Conservation (phyloP, 2,797 vertebrate species). For the Galagoides demidoff region DNA sequence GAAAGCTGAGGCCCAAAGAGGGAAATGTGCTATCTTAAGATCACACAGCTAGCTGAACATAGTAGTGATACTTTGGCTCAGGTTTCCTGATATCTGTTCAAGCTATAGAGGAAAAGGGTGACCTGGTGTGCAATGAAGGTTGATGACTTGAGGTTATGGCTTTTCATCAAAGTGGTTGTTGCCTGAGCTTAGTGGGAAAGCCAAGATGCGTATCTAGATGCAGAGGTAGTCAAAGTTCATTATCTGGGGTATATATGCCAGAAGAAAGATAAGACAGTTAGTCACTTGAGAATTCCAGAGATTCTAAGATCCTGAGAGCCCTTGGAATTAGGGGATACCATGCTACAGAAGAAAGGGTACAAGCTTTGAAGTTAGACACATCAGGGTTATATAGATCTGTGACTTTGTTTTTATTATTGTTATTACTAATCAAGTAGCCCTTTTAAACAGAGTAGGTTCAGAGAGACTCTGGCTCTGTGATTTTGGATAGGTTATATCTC, state of each 20-base stretch:
- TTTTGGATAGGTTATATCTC: background rate
- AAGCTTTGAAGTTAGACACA: background rate
- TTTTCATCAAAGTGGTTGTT: constrained; percentile 33
- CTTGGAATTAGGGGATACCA: background rate
- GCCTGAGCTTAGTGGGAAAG: background rate
- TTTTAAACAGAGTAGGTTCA: background rate
- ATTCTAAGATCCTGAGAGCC: background rate
- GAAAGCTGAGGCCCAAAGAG: constrained; percentile 2
- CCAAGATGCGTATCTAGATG: background rate
- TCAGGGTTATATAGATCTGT: background rate
- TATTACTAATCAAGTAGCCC: background rate
- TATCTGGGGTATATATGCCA: background rate
- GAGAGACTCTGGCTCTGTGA: background rate
- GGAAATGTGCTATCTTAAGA: constrained; percentile 16
- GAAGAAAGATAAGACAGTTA: background rate
- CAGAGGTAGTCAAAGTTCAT: background rate
- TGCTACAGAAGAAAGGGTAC: background rate
- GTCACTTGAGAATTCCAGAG: background rate
- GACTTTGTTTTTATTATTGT: background rate
- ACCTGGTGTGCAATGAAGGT: background rate
- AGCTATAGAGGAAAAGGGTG: background rate
- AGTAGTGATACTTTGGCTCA: constrained; percentile 22
- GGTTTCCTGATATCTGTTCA: constrained; percentile 1
- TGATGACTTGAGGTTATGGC: background rate
- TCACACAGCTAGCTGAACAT: constrained; percentile 8